A percentile compares a stretch with the other conserved stretches of the same genome.
These are phyloP conservation scores for Drosophila obscura DNA, from an alignment of 1,140 invertebrate species.

Conservation along the genomic window DNA sequence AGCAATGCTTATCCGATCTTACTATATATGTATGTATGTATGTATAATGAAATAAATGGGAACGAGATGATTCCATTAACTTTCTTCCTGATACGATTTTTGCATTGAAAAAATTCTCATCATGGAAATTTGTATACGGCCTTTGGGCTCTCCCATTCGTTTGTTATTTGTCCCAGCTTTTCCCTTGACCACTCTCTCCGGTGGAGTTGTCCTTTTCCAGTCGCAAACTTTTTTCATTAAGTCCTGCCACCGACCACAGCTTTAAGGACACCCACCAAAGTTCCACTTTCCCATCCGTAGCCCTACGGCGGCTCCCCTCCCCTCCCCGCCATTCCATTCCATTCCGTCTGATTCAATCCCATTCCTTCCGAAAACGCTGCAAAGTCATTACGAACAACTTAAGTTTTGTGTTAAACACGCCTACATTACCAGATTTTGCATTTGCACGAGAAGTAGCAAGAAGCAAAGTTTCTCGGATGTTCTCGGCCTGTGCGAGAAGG, in stretches of 20 bases:
- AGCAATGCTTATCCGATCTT: too few species aligned
- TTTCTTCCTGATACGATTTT: neutral
- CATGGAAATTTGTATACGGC: neutral
- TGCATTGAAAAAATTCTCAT: neutral
- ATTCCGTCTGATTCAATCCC: neutral
- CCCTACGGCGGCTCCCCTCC: constrained; percentile 1
- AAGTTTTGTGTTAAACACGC: constrained; percentile 78
- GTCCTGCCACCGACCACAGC: constrained; percentile 21
- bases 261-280: constrained; percentile 36
- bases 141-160: neutral
- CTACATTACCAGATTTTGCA: constrained; percentile 77
- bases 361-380: constrained; percentile 33
- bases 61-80: too few species aligned
- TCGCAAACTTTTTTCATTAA: constrained; percentile 74
- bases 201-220: constrained; percentile 15
- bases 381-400: constrained; percentile 79
- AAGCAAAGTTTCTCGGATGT: constrained; percentile 50
- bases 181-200: neutral
- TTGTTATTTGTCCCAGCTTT: constrained; percentile 2
- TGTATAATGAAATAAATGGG: too few species aligned
- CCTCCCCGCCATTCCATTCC: neutral
- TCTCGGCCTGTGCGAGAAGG: too few species aligned
- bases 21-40: too few species aligned
- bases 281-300: neutral
- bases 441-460: constrained; percentile 34